These are phyloP conservation scores for Coleophora flavipennella DNA, from an alignment of 2,888 invertebrate species.

Conservation along the genomic window DNA sequence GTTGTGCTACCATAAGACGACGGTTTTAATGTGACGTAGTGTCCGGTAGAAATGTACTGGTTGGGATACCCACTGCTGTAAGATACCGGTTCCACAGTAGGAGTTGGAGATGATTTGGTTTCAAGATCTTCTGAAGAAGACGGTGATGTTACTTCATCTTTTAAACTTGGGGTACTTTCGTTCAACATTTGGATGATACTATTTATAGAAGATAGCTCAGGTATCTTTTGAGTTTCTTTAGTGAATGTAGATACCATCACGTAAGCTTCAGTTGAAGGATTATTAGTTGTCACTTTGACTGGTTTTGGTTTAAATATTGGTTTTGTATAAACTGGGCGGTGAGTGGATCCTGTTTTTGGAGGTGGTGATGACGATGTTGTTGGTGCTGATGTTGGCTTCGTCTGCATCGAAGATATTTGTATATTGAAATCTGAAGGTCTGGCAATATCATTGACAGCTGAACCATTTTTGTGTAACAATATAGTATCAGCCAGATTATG, in stretches of 20 bases:
- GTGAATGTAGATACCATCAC: slow-evolving; percentile 72
- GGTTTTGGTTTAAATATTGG: slow-evolving; percentile 74
- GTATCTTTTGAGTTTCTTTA: slow-evolving; percentile 54
- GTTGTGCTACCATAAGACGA: slow-evolving; percentile 27
- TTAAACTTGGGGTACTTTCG: slow-evolving; percentile 54
- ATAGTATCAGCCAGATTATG: slow-evolving; percentile 77
- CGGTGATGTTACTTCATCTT: slow-evolving; percentile 45
- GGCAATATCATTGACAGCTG: slow-evolving; percentile 64
- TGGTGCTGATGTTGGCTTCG: slow-evolving; percentile 52
- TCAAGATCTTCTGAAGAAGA: slow-evolving; percentile 36
- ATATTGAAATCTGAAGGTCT: slow-evolving; percentile 67
- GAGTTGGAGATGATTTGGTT: slow-evolving; percentile 53
- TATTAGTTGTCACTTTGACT: slow-evolving; percentile 18
- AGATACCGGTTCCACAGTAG: slow-evolving; percentile 35
- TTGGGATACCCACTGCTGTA: slow-evolving; percentile 44
- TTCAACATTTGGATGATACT: slow-evolving; percentile 79
- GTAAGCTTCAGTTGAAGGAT: slow-evolving; percentile 63
- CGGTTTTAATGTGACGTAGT: slow-evolving; percentile 58
- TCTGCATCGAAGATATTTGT: slow-evolving; percentile 63
- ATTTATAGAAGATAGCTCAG: slow-evolving; percentile 57
- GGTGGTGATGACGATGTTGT: slow-evolving; percentile 38
- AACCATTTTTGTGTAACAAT: slow-evolving; percentile 71
- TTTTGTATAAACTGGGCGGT: slow-evolving; percentile 52
- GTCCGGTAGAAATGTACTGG: slow-evolving; percentile 46
- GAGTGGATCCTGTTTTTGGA: slow-evolving; percentile 49